These are phyloP conservation scores for Caradrina kadenii DNA, from an alignment of 2,888 invertebrate genomes.

Conservation along the genomic window DNA sequence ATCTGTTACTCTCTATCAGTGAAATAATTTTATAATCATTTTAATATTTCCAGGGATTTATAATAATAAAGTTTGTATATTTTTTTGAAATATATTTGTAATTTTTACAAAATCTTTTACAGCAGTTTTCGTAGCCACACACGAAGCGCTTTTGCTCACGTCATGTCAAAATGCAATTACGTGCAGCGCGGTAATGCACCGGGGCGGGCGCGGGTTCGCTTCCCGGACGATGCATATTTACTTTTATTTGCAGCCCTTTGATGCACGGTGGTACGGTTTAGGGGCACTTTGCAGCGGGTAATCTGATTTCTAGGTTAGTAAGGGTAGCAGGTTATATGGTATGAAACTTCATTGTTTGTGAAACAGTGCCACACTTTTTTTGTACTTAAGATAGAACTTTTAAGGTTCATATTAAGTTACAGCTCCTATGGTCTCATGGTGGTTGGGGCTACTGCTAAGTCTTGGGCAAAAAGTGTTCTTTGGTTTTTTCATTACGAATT, in stretches of 20 bases:
- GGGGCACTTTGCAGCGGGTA: constrained; percentile 27
- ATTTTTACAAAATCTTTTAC: not conserved
- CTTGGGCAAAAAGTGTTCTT: too few relatives aligned
- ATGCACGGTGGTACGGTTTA: constrained; percentile 31
- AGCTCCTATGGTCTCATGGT: too few relatives aligned
- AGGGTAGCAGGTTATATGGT: not conserved
- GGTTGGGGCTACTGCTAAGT: too few relatives aligned
- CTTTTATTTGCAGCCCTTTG: constrained; percentile 56
- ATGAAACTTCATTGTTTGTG: not conserved
- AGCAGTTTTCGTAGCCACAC: constrained; percentile 27
- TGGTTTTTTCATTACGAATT: too few relatives aligned
- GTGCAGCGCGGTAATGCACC: constrained; percentile 56
- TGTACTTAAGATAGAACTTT: too few relatives aligned
- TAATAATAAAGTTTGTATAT: too few relatives aligned
- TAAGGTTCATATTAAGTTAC: too few relatives aligned
- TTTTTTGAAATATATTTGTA: too few relatives aligned
- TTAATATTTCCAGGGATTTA: too few relatives aligned
- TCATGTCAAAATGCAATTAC: constrained; percentile 65
- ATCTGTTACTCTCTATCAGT: too few relatives aligned
- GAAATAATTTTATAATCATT: too few relatives aligned
- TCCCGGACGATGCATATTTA: constrained; percentile 54
- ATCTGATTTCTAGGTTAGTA: constrained; percentile 43
- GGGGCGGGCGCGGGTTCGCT: constrained; percentile 26
- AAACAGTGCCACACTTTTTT: not conserved
- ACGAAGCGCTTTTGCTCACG: constrained; percentile 42